These are phyloP conservation scores for Paraescarpia echinospica DNA, from an alignment of 1,140 invertebrate genomes.

Conservation along the genomic window DNA sequence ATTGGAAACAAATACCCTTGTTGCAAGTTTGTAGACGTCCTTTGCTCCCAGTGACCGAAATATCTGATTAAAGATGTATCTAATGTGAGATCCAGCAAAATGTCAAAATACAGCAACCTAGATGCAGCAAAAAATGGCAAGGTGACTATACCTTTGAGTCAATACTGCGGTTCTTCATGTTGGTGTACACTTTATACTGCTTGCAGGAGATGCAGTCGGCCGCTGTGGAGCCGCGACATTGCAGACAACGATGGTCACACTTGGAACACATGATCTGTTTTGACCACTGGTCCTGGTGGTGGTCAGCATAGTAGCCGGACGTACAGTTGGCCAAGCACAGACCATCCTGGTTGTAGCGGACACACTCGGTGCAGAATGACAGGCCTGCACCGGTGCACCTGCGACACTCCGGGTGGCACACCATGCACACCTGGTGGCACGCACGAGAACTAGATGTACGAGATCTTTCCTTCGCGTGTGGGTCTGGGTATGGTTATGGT, in stretches of 20 bases:
- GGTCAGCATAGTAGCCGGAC: slow-evolving; percentile 74
- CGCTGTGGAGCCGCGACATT: slow-evolving; percentile 75
- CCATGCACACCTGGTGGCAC: slow-evolving; percentile 42
- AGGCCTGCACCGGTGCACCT: slow-evolving; percentile 74
- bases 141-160: slow-evolving; percentile 10
- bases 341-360: slow-evolving; percentile 34
- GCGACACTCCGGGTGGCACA: slow-evolving; percentile 87
- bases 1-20: too few species aligned
- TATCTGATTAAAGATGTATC: too few species aligned
- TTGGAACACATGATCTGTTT: too few species aligned
- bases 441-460: slow-evolving; percentile 1
- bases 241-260: slow-evolving; percentile 86
- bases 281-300: slow-evolving; percentile 69
- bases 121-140: too few species aligned
- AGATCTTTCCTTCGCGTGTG: neutral
- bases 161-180: slow-evolving; percentile 31
- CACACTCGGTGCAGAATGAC: slow-evolving; percentile 43
- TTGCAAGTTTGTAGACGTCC: too few species aligned
- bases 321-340: slow-evolving; percentile 31
- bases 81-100: too few species aligned
- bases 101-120: too few species aligned
- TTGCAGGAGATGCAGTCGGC: slow-evolving; percentile 81
- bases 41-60: too few species aligned
- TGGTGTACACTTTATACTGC: slow-evolving; percentile 79
- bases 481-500: neutral